Conservation (phyloP, 2,113 vertebrate species). For the Campylomormyrus tamandua region DNA sequence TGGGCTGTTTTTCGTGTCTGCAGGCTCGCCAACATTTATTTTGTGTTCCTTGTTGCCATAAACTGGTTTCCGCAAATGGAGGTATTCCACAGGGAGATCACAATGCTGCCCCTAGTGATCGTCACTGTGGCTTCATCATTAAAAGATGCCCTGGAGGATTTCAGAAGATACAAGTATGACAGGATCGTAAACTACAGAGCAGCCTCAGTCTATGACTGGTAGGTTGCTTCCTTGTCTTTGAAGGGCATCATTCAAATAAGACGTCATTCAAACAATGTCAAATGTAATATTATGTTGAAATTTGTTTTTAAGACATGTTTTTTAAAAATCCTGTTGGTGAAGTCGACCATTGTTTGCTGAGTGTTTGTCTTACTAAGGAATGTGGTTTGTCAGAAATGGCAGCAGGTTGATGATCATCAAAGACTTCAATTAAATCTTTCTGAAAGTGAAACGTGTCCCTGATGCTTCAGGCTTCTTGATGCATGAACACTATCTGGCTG, state of each 20-base stretch:
- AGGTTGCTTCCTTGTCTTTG: slow-evolving; percentile 29
- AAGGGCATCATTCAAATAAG: background rate
- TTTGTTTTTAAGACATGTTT: background rate
- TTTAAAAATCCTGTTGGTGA: background rate
- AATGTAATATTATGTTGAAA: background rate
- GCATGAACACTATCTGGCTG: background rate
- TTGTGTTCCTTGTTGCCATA: slow-evolving; percentile 60
- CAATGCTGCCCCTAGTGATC: slow-evolving; percentile 52
- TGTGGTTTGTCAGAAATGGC: background rate
- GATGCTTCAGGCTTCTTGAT: background rate
- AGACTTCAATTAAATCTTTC: background rate
- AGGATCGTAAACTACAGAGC: slow-evolving; percentile 50
- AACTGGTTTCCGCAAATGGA: slow-evolving; percentile 62
- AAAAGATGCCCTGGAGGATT: slow-evolving; percentile 63
- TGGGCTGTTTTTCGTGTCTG: slow-evolving; percentile 1
- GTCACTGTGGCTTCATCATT: slow-evolving; percentile 55
- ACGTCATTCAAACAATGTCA: background rate
- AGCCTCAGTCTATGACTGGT: slow-evolving; percentile 55
- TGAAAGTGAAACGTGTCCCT: background rate
- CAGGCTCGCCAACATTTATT: slow-evolving; percentile 65
- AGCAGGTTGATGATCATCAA: background rate
- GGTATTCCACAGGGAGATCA: slow-evolving; percentile 62
- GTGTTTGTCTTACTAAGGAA: background rate
- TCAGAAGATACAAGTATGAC: slow-evolving; percentile 54
- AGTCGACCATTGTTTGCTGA: background rate